phyloP scores from a whole-genome alignment of 1,140 invertebrate genomes.

The Alviniconcha marisindica region DNA sequence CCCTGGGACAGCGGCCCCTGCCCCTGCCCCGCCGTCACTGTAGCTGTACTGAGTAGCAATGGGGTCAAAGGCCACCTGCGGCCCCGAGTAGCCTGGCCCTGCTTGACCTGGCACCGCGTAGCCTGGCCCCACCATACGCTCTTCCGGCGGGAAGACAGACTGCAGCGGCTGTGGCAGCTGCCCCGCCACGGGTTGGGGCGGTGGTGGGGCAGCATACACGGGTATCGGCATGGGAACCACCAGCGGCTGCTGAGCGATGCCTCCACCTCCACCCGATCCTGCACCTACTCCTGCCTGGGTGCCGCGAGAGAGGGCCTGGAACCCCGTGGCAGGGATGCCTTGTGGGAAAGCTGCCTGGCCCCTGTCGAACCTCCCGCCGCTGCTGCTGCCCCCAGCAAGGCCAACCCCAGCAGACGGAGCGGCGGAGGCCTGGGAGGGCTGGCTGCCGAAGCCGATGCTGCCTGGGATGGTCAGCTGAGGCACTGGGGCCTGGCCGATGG shows the following conservation, averaged over 20 bases:
- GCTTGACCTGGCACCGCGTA: conserved; percentile 38
- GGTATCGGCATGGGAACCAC: conserved; percentile 2
- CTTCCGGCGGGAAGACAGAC: conserved; percentile 34
- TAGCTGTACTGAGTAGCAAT: conserved; percentile 30
- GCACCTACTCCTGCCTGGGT: neutral
- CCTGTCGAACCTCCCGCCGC: conserved; percentile 15
- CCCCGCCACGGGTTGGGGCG: neutral
- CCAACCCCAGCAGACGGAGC: neutral
- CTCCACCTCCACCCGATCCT: neutral
- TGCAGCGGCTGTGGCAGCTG: conserved; percentile 14
- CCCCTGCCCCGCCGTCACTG: conserved; percentile 12
- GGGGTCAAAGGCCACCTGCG: conserved; percentile 45
- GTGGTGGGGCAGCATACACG: neutral
- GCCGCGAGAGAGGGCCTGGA: conserved; percentile 41
- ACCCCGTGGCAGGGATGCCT: conserved; percentile 39
- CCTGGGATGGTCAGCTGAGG: conserved; percentile 7
- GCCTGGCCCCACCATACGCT: conserved; percentile 40
- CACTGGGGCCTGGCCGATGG: neutral
- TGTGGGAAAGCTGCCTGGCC: conserved; percentile 8
- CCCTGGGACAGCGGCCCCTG: neutral
- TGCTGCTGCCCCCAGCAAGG: neutral
- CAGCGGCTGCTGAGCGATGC: neutral
- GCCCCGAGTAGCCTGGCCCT: conserved; percentile 38
- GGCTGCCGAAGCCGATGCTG: conserved; percentile 15
- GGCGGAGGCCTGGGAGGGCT: neutral